Percentiles rank a stretch among this genome's conserved stretches.
These are phyloP conservation scores for Brachionus plicatilis DNA, from an alignment of 1,140 invertebrate species.

Conservation along the genomic window DNA sequence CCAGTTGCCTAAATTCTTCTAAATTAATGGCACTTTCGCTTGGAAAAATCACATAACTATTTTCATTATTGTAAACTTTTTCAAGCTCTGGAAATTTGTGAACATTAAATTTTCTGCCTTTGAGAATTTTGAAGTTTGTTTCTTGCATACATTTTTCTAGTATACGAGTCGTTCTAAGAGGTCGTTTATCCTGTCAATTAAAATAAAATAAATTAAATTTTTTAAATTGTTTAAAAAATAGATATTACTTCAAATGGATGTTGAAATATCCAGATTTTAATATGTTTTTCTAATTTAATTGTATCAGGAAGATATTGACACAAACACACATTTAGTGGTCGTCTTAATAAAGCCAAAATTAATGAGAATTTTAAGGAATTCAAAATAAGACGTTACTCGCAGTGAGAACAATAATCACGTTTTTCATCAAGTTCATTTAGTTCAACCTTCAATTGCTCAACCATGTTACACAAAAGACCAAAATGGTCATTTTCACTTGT, in stretches of 20 bases:
- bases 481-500: background rate
- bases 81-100: conserved; percentile 57
- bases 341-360: conserved; percentile 59
- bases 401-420: background rate
- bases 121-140: conserved; percentile 70
- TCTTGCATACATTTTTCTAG: conserved; percentile 67
- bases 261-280: conserved; percentile 70
- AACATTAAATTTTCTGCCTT: conserved; percentile 75
- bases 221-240: background rate
- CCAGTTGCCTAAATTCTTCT: conserved; percentile 47
- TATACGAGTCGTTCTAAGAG: conserved; percentile 81
- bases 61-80: conserved; percentile 64
- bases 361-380: background rate
- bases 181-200: conserved; percentile 65
- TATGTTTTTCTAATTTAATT: conserved; percentile 30
- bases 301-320: conserved; percentile 70
- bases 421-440: background rate
- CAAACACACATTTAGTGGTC: conserved; percentile 80
- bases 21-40: conserved; percentile 68
- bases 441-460: conserved; percentile 1
- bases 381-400: background rate
- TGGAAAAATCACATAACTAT: conserved; percentile 76
- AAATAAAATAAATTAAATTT: background rate
- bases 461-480: conserved; percentile 7
- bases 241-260: conserved; percentile 73